Evolutionary conservation across 2,797 vertebrate species (phyloP), one percentile per base, ranked within the genome.

Genomic region (Anniella stebbinsi): DNA sequence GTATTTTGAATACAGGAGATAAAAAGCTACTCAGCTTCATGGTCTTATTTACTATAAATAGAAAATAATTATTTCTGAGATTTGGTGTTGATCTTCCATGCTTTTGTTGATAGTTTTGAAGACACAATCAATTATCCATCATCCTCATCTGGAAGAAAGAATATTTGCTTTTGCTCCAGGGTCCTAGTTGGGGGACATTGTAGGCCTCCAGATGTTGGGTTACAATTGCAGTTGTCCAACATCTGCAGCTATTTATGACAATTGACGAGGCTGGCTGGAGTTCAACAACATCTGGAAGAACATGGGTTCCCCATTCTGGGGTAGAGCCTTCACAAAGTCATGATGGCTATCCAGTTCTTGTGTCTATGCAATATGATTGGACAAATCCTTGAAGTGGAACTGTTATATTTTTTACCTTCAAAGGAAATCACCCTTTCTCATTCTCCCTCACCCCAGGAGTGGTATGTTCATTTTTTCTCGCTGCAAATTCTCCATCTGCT

Each of bases 31-130:
- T 4, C 25, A 82, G 15, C 30, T 51, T 75, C 36, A 6, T 38
- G 57, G 38, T 72, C 48, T 77, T 67, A 86, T 75, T 81, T 51
- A 83, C 7, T 66, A 8, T 69, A 83, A 87, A 83, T 5, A 90
- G 57, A 87, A 82, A 80, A 75, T 33, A 87, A 82, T 41, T 82
- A 69, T 87, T 57, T 41, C 41, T 63, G 7, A 82, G 17, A 11
- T 18, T 38, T 17, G 36, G 25, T 90, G 77, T 80, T 90, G 30
- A 12, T 66, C n/a, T 77, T 87, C 30, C 72, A 10, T 51, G 75
- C 38, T 36, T 41, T 76, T 13, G 41, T 77, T 57, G n/a, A 90
- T 33, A 76, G 23, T 33, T 73, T 80, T 48, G 4, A 41, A 30
- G 41, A 51, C 17, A 8, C 28, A 48, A 48, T 15, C 8, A 83